Evolutionary conservation across 2,797 vertebrate genomes (phyloP).

Genomic region (Nothura maculosa): DNA sequence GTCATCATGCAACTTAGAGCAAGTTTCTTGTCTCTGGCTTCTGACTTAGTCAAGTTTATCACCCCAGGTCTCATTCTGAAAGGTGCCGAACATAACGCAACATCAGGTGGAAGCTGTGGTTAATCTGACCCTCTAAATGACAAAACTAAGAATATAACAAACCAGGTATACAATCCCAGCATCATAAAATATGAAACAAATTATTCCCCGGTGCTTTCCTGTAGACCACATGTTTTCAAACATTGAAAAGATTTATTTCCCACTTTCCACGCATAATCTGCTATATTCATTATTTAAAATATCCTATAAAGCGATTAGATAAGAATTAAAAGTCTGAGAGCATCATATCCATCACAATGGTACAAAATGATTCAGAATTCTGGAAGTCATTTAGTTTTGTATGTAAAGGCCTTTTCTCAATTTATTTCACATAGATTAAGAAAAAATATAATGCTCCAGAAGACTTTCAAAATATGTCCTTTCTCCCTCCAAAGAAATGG

Average conservation of each 20-base stretch:
- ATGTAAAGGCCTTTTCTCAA: conserved; percentile 34
- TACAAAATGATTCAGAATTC: conserved; percentile 56
- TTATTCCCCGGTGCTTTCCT: conserved; percentile 52
- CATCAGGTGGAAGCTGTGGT: not conserved
- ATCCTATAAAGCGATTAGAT: conserved; percentile 76
- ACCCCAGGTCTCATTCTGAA: not conserved
- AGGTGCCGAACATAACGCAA: not conserved
- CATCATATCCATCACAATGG: conserved; percentile 63
- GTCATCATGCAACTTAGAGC: not conserved
- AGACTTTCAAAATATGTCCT: conserved; percentile 63
- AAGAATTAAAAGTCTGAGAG: conserved; percentile 72
- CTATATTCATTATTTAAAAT: conserved; percentile 73
- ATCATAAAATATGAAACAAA: conserved; percentile 51
- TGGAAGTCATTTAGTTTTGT: conserved; percentile 34
- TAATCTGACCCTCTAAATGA: not conserved
- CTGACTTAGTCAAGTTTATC: not conserved
- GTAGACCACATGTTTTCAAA: conserved; percentile 52
- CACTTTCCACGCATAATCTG: conserved; percentile 68
- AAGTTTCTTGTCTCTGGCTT: not conserved
- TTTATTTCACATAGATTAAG: conserved; percentile 52
- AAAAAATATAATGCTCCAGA: conserved; percentile 63
- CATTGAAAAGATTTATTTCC: conserved; percentile 71
- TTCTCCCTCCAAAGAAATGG: conserved; percentile 49
- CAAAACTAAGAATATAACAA: conserved; percentile 13
- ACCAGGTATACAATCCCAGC: conserved; percentile 38